Conservation (phyloP, 1,140 invertebrate genomes). For the Drosophila melanica region DNA sequence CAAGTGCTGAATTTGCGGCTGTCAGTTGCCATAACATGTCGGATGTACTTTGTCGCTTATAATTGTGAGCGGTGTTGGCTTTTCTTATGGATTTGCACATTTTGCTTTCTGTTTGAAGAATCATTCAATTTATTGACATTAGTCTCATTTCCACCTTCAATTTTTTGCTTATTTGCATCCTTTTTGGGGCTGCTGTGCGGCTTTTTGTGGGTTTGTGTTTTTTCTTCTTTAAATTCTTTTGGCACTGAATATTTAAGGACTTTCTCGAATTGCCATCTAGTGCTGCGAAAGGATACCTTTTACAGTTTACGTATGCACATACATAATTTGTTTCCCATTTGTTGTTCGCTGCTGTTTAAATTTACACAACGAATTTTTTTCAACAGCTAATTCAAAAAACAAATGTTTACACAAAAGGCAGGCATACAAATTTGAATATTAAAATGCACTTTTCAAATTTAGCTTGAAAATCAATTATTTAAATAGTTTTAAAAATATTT, state of each 20-base stretch:
- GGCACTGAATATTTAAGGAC: background rate
- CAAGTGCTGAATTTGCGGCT: conserved; percentile 12
- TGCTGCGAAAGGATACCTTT: conserved; percentile 4
- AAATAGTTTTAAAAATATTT: background rate
- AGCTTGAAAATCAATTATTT: background rate
- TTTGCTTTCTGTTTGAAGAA: background rate
- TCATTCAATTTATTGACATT: conserved; percentile 30
- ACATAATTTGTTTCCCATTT: conserved; percentile 29
- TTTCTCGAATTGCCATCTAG: background rate
- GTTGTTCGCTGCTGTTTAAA: conserved; percentile 24
- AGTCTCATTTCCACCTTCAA: conserved; percentile 14
- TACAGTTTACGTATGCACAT: conserved; percentile 27
- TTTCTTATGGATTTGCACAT: conserved; percentile 13
- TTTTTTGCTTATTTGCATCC: conserved; percentile 5
- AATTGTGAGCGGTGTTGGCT: background rate
- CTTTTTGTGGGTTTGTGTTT: conserved; percentile 3
- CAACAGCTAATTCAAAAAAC: conserved; percentile 28
- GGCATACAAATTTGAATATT: background rate
- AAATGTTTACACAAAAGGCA: background rate
- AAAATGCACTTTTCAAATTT: background rate
- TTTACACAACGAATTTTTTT: conserved; percentile 35
- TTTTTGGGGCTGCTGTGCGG: background rate
- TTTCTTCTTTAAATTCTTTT: background rate
- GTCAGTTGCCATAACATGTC: conserved; percentile 27
- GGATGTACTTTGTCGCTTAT: background rate